Base-by-base conservation (phyloP, 2,797 vertebrate species). In the Pipistrellus pipistrellus region DNA sequence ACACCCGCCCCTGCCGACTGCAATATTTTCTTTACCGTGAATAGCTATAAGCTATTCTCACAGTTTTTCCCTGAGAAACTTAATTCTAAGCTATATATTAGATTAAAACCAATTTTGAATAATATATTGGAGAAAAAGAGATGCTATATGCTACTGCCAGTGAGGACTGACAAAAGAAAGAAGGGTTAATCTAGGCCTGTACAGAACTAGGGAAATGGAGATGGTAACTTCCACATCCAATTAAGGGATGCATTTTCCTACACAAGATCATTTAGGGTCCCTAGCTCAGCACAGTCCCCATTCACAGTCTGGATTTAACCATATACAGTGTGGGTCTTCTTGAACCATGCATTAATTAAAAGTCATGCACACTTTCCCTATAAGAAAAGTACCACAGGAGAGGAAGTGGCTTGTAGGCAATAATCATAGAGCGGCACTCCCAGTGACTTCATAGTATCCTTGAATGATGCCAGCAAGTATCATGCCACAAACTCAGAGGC, bases 11-110 rank as follows among this genome's bases (percentile, higher is more conserved):
- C 30, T 59, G 57, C 57, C 10, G 2, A n/a, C 17, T 77, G 35
- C 15, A 46, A 3, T 81, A 69, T 68, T 85, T 94, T 80, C 59
- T 89, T 93, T 55, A 87, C 35, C 48, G 90, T 51, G 77, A 91
- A 93, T 69, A 38, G 11, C 76, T 94, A n/a, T 66, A 38, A 92
- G 7, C 20, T 77, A 71, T 55, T 88, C 73, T 86, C 77, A 82
- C 4, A 78, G 13, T 84, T 68, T 35, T 93, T 72, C 27, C 35
- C 30, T 68, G 64, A 68, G 3, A 62, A 91, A 87, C 25, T 95
- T 82, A 88, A 85, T 85, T 90, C 68, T 66, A 55, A 93, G 32
- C 6, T 89, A 51, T 27, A 44, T 35, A 46, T 73, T 73, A 46
- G 44, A 30, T 46, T 73, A 46, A 73, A 46, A 38, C 32, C 15